Conservation (phyloP, 2,113 vertebrate genomes). For the Atrichornis clamosus region DNA sequence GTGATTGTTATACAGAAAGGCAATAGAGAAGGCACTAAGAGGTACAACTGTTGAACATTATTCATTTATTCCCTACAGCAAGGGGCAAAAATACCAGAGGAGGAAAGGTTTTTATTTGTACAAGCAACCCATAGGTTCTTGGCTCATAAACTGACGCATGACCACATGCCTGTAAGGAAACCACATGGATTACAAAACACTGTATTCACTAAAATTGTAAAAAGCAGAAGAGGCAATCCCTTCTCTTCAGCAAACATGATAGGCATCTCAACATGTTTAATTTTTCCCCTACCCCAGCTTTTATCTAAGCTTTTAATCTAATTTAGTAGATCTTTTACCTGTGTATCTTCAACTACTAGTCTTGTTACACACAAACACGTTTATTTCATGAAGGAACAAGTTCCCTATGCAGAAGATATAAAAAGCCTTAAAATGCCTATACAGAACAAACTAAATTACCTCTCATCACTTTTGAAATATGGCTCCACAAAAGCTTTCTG, state of each 20-base stretch:
- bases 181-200: background rate
- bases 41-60: background rate
- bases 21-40: background rate
- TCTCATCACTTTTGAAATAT: conserved; percentile 71
- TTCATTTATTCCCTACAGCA: background rate
- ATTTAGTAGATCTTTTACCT: background rate
- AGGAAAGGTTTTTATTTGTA: background rate
- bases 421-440: background rate
- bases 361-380: background rate
- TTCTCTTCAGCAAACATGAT: background rate
- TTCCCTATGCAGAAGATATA: background rate
- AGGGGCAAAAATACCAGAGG: background rate
- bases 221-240: background rate
- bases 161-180: background rate
- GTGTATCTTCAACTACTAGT: background rate
- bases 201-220: background rate
- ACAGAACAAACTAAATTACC: conserved; percentile 63
- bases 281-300: background rate
- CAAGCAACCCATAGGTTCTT: background rate
- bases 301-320: background rate
- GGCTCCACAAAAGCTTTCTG: conserved; percentile 76
- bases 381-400: background rate
- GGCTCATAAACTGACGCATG: background rate
- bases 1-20: background rate
- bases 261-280: background rate